Evolutionary conservation across 35 echinoderm and acorn worm genomes (phyloP).

Genomic region (Eucidaris tribuloides): DNA sequence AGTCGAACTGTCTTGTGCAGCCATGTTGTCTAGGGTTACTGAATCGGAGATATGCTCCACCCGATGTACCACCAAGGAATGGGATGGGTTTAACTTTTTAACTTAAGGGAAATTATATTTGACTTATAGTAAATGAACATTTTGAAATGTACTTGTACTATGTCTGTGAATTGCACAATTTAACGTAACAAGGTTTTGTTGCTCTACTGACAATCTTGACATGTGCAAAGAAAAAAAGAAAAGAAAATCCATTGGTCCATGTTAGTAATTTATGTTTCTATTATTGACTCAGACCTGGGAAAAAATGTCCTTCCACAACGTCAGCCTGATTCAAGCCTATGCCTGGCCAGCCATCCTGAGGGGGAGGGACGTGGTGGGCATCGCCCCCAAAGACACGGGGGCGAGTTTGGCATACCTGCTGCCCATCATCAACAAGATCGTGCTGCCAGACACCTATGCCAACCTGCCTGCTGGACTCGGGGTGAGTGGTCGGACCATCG

Average conservation of each 20-base stretch:
- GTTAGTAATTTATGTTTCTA: neutral
- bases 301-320: slow-evolving; percentile 14
- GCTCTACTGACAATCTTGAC: neutral
- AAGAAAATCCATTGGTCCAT: neutral
- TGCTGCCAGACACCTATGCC: slow-evolving; percentile 61
- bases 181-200: neutral
- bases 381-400: slow-evolving; percentile 39
- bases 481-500: slow-evolving; percentile 77
- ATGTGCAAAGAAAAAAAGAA: neutral
- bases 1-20: too few relatives aligned
- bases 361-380: slow-evolving; percentile 79
- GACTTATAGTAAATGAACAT: too few relatives aligned
- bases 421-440: slow-evolving; percentile 69
- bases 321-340: slow-evolving; percentile 62
- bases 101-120: too few relatives aligned
- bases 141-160: too few relatives aligned
- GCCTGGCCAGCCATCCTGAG: slow-evolving; percentile 80
- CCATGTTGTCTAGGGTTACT: too few relatives aligned
- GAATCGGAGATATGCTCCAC: too few relatives aligned
- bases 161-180: neutral
- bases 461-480: slow-evolving; percentile 71
- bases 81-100: too few relatives aligned
- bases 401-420: slow-evolving; percentile 62
- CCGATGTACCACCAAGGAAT: too few relatives aligned
- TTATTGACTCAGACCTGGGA: neutral